Evolutionary conservation across 2,888 invertebrate species (phyloP), one percentile per base, ranked within the genome.

Genomic region (Eilema sororculum): DNA sequence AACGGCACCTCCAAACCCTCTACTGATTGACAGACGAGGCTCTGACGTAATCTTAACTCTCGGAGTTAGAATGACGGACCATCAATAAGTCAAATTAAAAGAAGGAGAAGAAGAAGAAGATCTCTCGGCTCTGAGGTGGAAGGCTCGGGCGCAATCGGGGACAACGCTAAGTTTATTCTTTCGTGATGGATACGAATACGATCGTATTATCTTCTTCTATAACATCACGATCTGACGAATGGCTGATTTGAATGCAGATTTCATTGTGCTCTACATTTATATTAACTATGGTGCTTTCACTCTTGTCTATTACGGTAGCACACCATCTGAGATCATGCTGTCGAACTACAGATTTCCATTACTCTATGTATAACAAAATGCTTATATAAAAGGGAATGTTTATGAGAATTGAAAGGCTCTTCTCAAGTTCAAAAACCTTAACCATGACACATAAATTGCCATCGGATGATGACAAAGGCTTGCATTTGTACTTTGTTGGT

Each of bases 371-470:
- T 30, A 33, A 22, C 9, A 30, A 22, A 65, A 56, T 65, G 20
- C 1, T 28, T 20, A 3, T 60, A 60, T 56, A 13, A 46, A 22
- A 22, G 20, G 57, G 8, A 65, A 65, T 60, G 66, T 61, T 58
- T 46, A 57, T 25, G 22, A 65, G 28, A 24, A 24, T 62, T 41
- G 61, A 24, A 61, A 68, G 60, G 22, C 41, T 69, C 58, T 72
- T 67, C 33, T 58, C 68, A 79, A 78, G 79, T 83, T 84, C 76
- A 83, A 77, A 68, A 74, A 67, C 77, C 78, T 75, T 84, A 83
- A 73, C 86, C 86, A 81, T 89, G 89, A 89, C 90, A 90, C 86
- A 88, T 86, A 87, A 89, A 87, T 87, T 81, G 81, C 78, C 78
- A 80, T 84, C 76, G 79, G 79, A 81, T 81, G 78, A 86, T 86